These are phyloP conservation scores for Synodontis membranacea DNA, from an alignment of 2,113 vertebrate genomes.

Conservation along the genomic window DNA sequence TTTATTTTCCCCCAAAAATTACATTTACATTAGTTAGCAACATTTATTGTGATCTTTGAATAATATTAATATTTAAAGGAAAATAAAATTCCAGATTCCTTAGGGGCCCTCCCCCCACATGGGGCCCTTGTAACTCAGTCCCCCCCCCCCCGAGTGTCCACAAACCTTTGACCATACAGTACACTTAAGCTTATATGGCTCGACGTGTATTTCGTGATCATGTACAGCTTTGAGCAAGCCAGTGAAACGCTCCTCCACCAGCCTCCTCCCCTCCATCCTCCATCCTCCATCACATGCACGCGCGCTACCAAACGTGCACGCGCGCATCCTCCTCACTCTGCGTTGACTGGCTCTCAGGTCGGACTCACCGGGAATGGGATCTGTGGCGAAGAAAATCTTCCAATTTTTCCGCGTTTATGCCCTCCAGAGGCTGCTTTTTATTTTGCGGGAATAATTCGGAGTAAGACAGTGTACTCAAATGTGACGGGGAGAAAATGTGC, in stretches of 20 bases:
- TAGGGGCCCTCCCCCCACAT: no score
- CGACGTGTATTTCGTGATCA: not conserved
- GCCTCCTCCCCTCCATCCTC: no score
- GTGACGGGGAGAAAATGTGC: constrained; percentile 25
- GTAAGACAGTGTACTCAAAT: constrained; percentile 12
- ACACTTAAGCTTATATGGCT: no score
- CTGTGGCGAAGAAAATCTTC: constrained; percentile 78
- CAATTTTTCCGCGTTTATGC: constrained; percentile 75
- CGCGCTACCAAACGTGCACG: constrained; percentile 13
- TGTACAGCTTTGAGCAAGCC: not conserved
- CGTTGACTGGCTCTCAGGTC: constrained; percentile 55
- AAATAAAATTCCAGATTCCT: no score
- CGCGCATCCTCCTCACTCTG: constrained; percentile 35
- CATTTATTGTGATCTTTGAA: no score
- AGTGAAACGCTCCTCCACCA: not conserved
- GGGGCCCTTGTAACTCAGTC: no score
- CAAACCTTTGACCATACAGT: no score
- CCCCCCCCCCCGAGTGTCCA: no score
- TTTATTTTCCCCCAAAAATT: no score
- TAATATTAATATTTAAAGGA: no score
- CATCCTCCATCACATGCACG: constrained; percentile 1
- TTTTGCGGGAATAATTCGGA: constrained; percentile 73
- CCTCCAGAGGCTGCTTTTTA: constrained; percentile 75
- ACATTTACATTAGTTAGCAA: no score
- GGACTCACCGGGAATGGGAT: constrained; percentile 78